Evolutionary conservation across 2,797 vertebrate genomes (phyloP).

Genomic region (Mus minutoides): DNA sequence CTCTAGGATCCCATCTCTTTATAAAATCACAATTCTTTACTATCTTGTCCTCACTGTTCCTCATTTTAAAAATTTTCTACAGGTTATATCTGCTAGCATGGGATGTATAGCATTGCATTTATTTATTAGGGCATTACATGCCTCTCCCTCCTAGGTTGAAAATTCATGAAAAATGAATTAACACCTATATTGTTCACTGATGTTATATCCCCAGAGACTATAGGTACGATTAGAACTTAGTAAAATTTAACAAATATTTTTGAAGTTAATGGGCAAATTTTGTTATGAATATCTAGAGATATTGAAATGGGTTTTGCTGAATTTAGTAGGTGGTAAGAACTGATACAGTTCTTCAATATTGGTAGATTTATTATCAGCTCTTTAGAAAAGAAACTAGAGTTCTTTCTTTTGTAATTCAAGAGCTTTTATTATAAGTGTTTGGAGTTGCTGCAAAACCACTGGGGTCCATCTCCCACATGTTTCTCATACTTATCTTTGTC

Average conservation of each 20-base stretch:
- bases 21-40: neutral
- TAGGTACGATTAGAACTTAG: neutral
- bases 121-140: neutral
- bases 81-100: neutral
- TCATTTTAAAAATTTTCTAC: neutral
- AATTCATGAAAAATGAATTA: neutral
- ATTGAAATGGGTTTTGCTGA: neutral
- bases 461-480: neutral
- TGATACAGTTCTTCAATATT: neutral
- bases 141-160: neutral
- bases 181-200: neutral
- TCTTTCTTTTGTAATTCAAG: neutral
- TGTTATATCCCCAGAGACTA: neutral
- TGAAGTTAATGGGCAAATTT: neutral
- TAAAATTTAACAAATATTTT: constrained; percentile 15
- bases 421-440: constrained; percentile 30
- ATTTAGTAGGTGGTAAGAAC: neutral
- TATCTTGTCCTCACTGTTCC: no score
- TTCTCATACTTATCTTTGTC: constrained; percentile 39
- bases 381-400: neutral
- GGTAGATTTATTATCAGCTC: neutral
- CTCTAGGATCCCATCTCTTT: neutral
- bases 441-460: neutral
- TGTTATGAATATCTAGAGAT: neutral
- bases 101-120: neutral